Evolutionary conservation across 2,888 invertebrate genomes (phyloP), one percentile per base, ranked within the genome.

Genomic region (Ormia ochracea): DNA sequence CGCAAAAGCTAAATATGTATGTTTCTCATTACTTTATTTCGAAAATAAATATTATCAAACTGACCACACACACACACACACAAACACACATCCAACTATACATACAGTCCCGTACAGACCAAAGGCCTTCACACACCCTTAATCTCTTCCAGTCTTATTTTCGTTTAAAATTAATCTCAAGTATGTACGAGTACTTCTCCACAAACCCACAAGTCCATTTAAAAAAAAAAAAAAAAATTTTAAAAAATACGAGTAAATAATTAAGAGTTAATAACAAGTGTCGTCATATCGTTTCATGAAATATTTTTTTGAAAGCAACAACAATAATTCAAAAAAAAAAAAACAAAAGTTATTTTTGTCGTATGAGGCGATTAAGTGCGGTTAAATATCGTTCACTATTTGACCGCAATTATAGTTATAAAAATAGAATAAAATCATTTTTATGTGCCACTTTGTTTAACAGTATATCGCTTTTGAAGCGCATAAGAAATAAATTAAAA

Each of bases 191-290:
- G 9, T 66, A 9, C 54, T 66, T 72, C 14, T 28, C 38, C 48
- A 48, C 14, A 78, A 68, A 78, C 78, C 78, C 54, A 73, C 73
- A 73, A 78, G 73, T 61, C 73, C 73, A 73, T 61, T 68, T 59
- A 50, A 17, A 31, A 38, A 14, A 28, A 23, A 28, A 28, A 65
- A 43, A 14, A 2, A 59, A 19, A 59, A 17, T 12, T n/a, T n/a
- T n/a, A n/a, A 41, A 1, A 36, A n/a, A 21, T 23, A 38, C n/a
- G 3, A 14, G 43, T 26, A 10, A 1, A 28, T 3, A 43, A 23
- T 6, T 1, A 28, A n/a, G 19, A 21, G 7, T 36, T 10, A 9
- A 23, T 28, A 41, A 58, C 38, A 7, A 38, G 0, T 9, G 14
- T 26, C 23, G 4, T 10, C 17, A 31, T 52, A 17, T 17, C 17